phyloP scores from a whole-genome alignment of 2,113 vertebrate genomes.

The Nettapus auritus region DNA sequence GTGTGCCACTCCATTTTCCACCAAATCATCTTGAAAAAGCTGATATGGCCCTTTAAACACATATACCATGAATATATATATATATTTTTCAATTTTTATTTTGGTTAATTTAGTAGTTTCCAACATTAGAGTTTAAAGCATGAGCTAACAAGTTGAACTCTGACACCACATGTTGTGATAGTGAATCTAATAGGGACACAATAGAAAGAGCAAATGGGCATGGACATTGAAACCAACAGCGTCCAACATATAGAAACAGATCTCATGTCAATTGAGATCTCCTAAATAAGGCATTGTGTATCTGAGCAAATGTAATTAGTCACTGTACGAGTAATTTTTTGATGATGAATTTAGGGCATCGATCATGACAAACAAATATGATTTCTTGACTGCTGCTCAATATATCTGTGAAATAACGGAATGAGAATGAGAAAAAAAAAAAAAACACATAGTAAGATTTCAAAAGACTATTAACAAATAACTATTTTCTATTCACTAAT shows the following conservation, averaged over 20 bases:
- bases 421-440: neutral
- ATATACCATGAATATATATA: neutral
- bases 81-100: neutral
- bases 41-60: neutral
- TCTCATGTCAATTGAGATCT: fast-evolving
- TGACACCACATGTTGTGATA: neutral
- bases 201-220: fast-evolving
- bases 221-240: neutral
- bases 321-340: neutral
- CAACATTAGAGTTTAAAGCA: neutral
- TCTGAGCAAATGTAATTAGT: neutral
- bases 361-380: neutral
- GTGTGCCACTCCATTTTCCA: neutral
- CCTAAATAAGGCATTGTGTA: neutral
- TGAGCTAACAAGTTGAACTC: neutral
- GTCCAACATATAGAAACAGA: neutral
- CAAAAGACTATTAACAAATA: neutral
- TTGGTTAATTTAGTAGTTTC: neutral
- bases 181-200: neutral
- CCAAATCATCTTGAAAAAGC: neutral
- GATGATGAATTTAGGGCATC: neutral
- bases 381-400: neutral
- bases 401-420: neutral
- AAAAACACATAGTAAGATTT: neutral
- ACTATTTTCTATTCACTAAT: neutral